phyloP scores from a whole-genome alignment of 2,797 vertebrate species.

The Cetoscarus ocellatus region DNA sequence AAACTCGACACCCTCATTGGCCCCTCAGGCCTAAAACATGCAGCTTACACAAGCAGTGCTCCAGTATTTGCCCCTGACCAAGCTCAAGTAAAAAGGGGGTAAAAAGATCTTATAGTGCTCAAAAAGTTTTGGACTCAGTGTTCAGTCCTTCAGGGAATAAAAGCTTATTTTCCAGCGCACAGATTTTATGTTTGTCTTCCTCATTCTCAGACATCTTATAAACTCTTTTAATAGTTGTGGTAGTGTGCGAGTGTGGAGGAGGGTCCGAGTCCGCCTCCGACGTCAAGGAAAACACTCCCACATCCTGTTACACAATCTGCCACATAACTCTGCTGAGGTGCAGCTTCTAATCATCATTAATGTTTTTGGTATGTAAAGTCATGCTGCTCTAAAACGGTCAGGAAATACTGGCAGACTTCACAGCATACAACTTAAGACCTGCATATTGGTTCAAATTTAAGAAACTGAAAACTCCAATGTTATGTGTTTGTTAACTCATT shows the following conservation, averaged over 20 bases:
- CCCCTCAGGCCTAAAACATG: constrained; percentile 36
- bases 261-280: neutral
- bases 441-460: neutral
- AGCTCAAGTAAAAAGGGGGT: neutral
- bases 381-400: neutral
- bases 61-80: neutral
- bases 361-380: neutral
- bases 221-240: neutral
- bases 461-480: neutral
- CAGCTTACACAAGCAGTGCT: constrained; percentile 40
- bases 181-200: neutral
- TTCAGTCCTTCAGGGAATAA: neutral
- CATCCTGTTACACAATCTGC: neutral
- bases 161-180: neutral
- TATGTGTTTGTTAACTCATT: neutral
- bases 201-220: neutral
- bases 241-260: neutral
- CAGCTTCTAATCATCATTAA: neutral
- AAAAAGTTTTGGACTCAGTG: neutral
- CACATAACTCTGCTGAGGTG: neutral
- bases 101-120: neutral
- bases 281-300: neutral
- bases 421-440: neutral
- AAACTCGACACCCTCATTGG: constrained; percentile 55
- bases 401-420: neutral